These are phyloP conservation scores for Meloidogyne hapla DNA, from an alignment of 1,140 invertebrate species.

Conservation along the genomic window DNA sequence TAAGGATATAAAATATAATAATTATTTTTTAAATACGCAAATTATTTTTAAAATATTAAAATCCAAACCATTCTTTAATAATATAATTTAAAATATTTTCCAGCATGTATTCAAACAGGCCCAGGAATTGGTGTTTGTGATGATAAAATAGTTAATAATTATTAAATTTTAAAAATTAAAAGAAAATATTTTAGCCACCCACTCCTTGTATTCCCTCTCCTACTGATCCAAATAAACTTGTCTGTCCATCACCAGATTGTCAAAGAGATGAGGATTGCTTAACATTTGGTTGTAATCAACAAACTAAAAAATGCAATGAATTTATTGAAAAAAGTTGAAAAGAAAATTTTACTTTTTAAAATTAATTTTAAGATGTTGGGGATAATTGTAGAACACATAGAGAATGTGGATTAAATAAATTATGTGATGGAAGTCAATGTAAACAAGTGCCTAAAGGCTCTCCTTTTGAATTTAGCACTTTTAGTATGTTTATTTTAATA, in stretches of 20 bases:
- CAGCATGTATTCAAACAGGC: too few species aligned
- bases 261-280: neutral
- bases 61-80: too few species aligned
- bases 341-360: neutral
- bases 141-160: too few species aligned
- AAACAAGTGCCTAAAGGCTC: neutral
- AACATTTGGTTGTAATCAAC: slow-evolving; percentile 1
- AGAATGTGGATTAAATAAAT: slow-evolving; percentile 6
- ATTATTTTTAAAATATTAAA: too few species aligned
- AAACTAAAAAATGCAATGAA: neutral
- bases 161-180: too few species aligned
- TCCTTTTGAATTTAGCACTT: neutral
- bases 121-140: too few species aligned
- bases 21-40: too few species aligned
- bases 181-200: too few species aligned
- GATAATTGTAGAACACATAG: neutral
- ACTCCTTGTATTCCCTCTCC: too few species aligned
- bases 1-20: too few species aligned
- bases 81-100: too few species aligned
- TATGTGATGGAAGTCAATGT: slow-evolving; percentile 5
- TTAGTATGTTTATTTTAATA: neutral
- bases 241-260: neutral
- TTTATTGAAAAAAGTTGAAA: slow-evolving; percentile 7
- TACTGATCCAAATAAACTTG: too few species aligned
- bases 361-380: neutral